These are phyloP conservation scores for Papilio glaucus DNA, from an alignment of 1,140 invertebrate species.

Conservation along the genomic window DNA sequence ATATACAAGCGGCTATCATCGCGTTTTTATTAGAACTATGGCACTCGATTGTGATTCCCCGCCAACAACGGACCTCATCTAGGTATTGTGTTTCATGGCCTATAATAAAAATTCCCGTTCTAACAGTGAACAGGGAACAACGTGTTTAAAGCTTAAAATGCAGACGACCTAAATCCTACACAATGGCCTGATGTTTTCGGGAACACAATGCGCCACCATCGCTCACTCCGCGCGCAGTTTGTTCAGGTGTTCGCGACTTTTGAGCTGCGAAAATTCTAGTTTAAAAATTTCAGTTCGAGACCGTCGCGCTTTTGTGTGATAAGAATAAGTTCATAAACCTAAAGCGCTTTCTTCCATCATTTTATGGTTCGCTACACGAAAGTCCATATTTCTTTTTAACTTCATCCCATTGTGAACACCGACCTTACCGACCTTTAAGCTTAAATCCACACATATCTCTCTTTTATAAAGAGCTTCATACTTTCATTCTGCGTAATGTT, in stretches of 20 bases:
- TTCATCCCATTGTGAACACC: constrained; percentile 15
- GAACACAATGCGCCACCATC: constrained; percentile 61
- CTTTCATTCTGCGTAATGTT: background rate
- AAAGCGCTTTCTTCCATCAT: constrained; percentile 39
- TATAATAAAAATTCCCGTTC: constrained; percentile 37
- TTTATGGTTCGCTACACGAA: constrained; percentile 35
- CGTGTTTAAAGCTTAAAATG: constrained; percentile 64
- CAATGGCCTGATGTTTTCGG: constrained; percentile 69
- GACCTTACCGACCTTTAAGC: background rate
- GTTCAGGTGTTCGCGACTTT: constrained; percentile 65
- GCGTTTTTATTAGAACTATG: constrained; percentile 33
- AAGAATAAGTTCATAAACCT: constrained; percentile 42
- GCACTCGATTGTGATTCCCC: constrained; percentile 31
- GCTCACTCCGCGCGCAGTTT: constrained; percentile 59
- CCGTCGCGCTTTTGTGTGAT: constrained; percentile 38
- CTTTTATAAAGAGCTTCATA: constrained; percentile 12
- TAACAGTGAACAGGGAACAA: constrained; percentile 35
- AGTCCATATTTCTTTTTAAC: constrained; percentile 34
- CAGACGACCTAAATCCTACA: constrained; percentile 67
- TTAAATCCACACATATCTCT: constrained; percentile 22
- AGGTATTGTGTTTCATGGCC: constrained; percentile 37
- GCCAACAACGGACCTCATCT: constrained; percentile 35
- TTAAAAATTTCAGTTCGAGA: constrained; percentile 50
- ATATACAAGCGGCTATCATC: constrained; percentile 32
- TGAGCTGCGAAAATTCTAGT: constrained; percentile 55